Percentiles rank a stretch among this genome's conserved stretches.
These are phyloP conservation scores for Rhinoderma darwinii DNA, from an alignment of 2,113 vertebrate genomes.

Conservation along the genomic window DNA sequence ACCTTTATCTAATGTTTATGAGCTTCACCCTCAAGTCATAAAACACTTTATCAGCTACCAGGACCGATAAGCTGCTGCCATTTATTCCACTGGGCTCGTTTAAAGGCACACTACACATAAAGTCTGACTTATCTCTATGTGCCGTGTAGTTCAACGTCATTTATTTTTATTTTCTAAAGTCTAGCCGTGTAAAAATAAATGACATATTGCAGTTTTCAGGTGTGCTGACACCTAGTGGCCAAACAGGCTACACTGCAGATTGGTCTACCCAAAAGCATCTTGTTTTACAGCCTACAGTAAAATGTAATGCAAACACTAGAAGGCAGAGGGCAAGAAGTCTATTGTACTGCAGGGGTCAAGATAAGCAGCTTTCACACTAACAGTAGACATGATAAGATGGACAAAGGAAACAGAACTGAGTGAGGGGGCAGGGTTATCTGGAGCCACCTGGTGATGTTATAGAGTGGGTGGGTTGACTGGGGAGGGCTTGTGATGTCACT, in stretches of 20 bases:
- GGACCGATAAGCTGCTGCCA: constrained; percentile 13
- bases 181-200: no score
- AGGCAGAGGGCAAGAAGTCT: no score
- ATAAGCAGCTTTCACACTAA: neutral
- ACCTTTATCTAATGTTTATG: neutral
- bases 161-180: no score
- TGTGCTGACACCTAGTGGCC: neutral
- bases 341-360: neutral
- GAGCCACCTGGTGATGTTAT: neutral
- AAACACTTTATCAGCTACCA: neutral
- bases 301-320: neutral
- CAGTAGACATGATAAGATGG: neutral
- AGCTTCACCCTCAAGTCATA: neutral
- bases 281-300: neutral
- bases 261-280: neutral
- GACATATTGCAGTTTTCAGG: neutral
- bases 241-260: neutral
- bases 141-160: no score
- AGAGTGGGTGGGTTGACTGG: no score
- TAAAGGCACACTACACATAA: neutral
- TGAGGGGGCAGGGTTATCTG: neutral
- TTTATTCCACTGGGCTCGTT: neutral
- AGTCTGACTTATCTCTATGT: neutral
- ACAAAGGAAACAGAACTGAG: no score
- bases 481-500: neutral